phyloP scores from a whole-genome alignment of 2,888 invertebrate genomes.

The Napeogenes sylphis region DNA sequence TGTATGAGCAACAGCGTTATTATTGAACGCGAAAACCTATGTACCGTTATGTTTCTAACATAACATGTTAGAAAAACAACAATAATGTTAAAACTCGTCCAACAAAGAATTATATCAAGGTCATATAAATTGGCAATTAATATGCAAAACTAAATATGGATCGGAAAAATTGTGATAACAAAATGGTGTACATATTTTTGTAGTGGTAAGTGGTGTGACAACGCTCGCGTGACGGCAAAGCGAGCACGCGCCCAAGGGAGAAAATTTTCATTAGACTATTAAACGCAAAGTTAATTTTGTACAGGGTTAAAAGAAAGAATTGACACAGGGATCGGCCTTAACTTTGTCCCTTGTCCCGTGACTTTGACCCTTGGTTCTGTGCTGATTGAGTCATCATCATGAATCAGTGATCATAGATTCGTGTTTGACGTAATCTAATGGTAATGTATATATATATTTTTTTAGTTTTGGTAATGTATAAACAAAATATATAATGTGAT shows the following conservation, averaged over 20 bases:
- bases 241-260: slow-evolving; percentile 28
- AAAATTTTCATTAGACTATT: slow-evolving; percentile 35
- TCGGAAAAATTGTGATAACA: background rate
- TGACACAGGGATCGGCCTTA: slow-evolving; percentile 21
- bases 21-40: too few relatives aligned
- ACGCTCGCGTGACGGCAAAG: slow-evolving; percentile 27
- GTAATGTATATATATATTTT: too few relatives aligned
- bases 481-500: too few relatives aligned
- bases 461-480: too few relatives aligned
- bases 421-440: too few relatives aligned
- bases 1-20: too few relatives aligned
- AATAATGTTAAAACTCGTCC: too few relatives aligned
- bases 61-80: too few relatives aligned
- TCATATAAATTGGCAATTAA: background rate
- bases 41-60: too few relatives aligned
- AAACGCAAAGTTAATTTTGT: slow-evolving; percentile 33
- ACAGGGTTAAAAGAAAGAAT: slow-evolving; percentile 26
- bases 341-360: slow-evolving; percentile 11
- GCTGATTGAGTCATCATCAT: too few relatives aligned
- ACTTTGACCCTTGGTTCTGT: slow-evolving; percentile 11
- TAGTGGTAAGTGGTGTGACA: slow-evolving; percentile 7
- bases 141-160: background rate
- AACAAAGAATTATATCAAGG: too few relatives aligned
- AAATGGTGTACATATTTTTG: background rate
- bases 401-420: too few relatives aligned